Evolutionary conservation across 1,140 invertebrate species (phyloP).

Genomic region (Tetragnatha versicolor): DNA sequence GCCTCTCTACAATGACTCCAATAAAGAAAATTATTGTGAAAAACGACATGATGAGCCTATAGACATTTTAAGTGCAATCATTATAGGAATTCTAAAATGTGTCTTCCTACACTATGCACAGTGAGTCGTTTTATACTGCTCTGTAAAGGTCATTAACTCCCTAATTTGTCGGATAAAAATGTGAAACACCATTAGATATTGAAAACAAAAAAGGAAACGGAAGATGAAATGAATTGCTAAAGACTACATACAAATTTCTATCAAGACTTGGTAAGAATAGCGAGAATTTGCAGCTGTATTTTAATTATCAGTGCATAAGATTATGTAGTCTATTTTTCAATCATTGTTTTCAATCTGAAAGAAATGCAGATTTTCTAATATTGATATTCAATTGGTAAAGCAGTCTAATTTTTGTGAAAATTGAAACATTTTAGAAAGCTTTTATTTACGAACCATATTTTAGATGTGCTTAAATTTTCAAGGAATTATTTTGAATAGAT

Average conservation of each 20-base stretch:
- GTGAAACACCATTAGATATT: conserved; percentile 49
- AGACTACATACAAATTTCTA: not conserved
- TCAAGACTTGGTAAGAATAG: no score
- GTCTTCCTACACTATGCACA: conserved; percentile 33
- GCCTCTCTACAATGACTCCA: conserved; percentile 31
- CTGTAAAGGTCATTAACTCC: conserved; percentile 32
- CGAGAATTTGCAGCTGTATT: not conserved
- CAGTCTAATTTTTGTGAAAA: not conserved
- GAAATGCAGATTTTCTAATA: not conserved
- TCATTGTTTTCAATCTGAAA: not conserved
- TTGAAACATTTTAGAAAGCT: conserved; percentile 7
- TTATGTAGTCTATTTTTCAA: conserved; percentile 14
- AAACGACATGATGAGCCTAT: conserved; percentile 38
- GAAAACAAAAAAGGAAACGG: conserved; percentile 46
- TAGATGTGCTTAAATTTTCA: conserved; percentile 38
- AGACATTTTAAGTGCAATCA: conserved; percentile 39
- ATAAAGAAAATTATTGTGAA: conserved; percentile 22
- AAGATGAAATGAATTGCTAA: not conserved
- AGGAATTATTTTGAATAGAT: conserved; percentile 38
- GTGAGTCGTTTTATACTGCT: conserved; percentile 3
- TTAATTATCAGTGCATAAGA: conserved; percentile 3
- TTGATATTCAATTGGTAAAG: not conserved
- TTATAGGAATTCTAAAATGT: conserved; percentile 30
- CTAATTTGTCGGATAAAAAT: conserved; percentile 44
- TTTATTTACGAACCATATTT: conserved; percentile 29